These are phyloP conservation scores for Pontoporia blainvillei DNA, from an alignment of 2,113 vertebrate genomes.

Conservation along the genomic window DNA sequence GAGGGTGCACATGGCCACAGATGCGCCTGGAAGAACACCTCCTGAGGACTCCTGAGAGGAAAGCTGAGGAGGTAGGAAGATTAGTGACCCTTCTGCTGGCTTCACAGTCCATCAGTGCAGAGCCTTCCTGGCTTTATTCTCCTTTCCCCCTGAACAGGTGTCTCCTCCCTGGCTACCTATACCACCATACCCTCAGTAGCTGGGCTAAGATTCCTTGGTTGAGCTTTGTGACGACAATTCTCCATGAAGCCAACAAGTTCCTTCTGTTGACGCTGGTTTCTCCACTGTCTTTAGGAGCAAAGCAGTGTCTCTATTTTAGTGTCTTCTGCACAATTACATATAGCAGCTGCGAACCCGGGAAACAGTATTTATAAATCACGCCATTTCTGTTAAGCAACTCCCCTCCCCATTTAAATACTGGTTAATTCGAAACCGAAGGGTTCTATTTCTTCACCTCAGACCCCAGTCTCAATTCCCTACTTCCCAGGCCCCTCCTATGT, in stretches of 20 bases:
- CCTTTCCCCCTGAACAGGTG: not conserved
- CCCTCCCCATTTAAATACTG: not conserved
- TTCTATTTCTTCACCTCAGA: not conserved
- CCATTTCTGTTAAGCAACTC: not conserved
- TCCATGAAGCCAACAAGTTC: not conserved
- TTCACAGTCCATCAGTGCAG: not conserved
- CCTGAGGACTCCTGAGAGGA: not conserved
- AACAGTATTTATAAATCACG: not conserved
- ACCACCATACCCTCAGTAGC: not conserved
- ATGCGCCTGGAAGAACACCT: not conserved
- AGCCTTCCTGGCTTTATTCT: not conserved
- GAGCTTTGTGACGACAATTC: not conserved
- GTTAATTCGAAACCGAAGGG: not conserved
- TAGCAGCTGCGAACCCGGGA: not conserved
- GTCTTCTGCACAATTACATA: not conserved
- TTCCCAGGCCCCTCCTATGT: not conserved
- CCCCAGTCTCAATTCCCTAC: not conserved
- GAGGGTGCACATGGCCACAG: not conserved
- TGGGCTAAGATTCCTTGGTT: not conserved
- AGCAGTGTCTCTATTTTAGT: not conserved
- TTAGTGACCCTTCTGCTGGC: not conserved
- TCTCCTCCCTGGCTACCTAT: not conserved
- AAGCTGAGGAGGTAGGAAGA: not conserved
- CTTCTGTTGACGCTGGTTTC: not conserved
- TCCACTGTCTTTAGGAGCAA: not conserved